Evolutionary conservation across 2,888 invertebrate genomes (phyloP).

Genomic region (Drosophila paramelanica): DNA sequence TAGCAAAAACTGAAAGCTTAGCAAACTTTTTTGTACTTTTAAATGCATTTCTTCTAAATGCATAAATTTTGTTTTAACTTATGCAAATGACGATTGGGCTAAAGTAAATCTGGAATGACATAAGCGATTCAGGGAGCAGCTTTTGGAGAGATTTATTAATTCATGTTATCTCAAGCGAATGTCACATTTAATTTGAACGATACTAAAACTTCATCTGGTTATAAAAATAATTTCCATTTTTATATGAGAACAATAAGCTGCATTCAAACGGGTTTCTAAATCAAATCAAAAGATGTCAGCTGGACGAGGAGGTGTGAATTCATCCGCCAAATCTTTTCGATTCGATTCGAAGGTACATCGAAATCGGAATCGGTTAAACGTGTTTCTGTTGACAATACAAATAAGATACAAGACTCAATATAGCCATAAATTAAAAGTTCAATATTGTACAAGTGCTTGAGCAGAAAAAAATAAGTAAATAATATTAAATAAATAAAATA

Average conservation of each 20-base stretch:
- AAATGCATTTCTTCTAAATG: not conserved
- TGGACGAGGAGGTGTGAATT: slow-evolving; percentile 34
- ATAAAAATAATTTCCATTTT: slow-evolving; percentile 6
- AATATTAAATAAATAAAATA: too few species aligned
- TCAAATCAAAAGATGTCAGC: slow-evolving; percentile 3
- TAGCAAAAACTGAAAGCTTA: too few species aligned
- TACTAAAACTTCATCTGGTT: slow-evolving; percentile 19
- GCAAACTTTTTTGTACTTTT: not conserved
- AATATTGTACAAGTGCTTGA: slow-evolving; percentile 43
- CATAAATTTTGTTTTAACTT: too few species aligned
- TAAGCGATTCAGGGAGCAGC: not conserved
- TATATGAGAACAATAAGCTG: slow-evolving; percentile 23
- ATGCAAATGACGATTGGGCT: slow-evolving; percentile 6
- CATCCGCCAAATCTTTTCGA: slow-evolving; percentile 2
- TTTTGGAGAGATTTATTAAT: slow-evolving; percentile 22
- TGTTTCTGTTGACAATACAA: slow-evolving; percentile 31
- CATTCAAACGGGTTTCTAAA: slow-evolving; percentile 21
- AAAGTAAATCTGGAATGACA: not conserved
- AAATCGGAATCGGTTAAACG: slow-evolving; percentile 8
- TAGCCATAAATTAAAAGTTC: slow-evolving; percentile 53
- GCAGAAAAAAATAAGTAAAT: not conserved
- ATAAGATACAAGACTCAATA: slow-evolving; percentile 9
- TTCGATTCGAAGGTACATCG: slow-evolving; percentile 6
- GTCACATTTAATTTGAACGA: slow-evolving; percentile 34
- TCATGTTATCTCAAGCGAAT: slow-evolving; percentile 33